Base-by-base conservation (phyloP, 2,888 invertebrate species). In the Pammene fasciana region DNA sequence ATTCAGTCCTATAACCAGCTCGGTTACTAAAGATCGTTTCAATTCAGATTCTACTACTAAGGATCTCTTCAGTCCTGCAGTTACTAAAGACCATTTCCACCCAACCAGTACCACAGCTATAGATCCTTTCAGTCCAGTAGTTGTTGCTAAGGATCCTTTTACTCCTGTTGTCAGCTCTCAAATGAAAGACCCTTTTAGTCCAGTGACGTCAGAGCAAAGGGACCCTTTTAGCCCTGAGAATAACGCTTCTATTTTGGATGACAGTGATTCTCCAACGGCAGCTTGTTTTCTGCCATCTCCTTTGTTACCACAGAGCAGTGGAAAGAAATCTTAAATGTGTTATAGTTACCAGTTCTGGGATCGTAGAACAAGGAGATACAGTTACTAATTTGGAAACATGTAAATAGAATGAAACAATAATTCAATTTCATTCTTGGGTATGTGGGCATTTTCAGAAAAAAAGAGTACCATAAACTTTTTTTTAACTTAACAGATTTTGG, bases 251-350 rank as follows among this genome's bases (percentile, higher is more conserved):
- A 88, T 93, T 67, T 76, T 93, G 38, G 93, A 93, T 70, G 88
- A 86, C 41, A 86, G 79, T 36, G 85, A 88, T 14, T 92, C 92
- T 0, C 91, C 93, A 0, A 88, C 90, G 0, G 79, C 88, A 0
- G 93, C 87, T 5, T 92, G 92, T 62, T 82, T 94, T 0, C 79
- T 94, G 50, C 95, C 94, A 0, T 94, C 94, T 0, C 94, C 95
- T 0, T 76, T 95, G n/a, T 92, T 92, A 76, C 94, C 95, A 2
- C 90, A 89, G 70, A 88, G 76, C 57, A 86, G 82, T 68, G 74
- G 71, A 41, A 86, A 86, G 71, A 76, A 79, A 56, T 73, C 78
- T 65, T 85, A 83, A 74, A 57, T 65, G 45, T n/a, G 66, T 26
- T 34, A 34, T 34, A 1, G n/a, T 6, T 34, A 18, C 5, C 14